Percentiles rank a stretch among this genome's conserved stretches.
These are phyloP conservation scores for Takifugu bimaculatus DNA, from an alignment of 2,113 vertebrate genomes.

Conservation along the genomic window DNA sequence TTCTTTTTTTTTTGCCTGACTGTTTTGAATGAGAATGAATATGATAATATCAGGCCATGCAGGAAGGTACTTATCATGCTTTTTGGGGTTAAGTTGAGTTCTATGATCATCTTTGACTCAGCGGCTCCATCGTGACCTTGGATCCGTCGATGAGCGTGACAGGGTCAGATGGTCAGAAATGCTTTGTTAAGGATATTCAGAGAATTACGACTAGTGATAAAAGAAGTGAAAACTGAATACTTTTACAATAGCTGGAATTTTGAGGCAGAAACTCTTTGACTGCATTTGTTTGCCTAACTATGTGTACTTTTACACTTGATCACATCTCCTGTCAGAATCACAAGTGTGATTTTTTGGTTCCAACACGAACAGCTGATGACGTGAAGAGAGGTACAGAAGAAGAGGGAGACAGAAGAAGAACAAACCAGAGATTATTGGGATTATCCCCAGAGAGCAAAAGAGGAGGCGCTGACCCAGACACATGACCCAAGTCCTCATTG, in stretches of 20 bases:
- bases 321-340: too few species aligned
- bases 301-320: too few species aligned
- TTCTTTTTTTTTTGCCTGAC: slow-evolving; percentile 30
- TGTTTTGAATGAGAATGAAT: slow-evolving; percentile 47
- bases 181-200: neutral
- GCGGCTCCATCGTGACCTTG: slow-evolving; percentile 25
- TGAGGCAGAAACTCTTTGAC: too few species aligned
- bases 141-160: slow-evolving; percentile 1
- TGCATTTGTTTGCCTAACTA: too few species aligned
- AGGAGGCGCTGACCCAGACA: slow-evolving; percentile 8
- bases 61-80: slow-evolving; percentile 34
- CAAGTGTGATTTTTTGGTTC: too few species aligned
- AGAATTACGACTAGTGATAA: too few species aligned
- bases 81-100: slow-evolving; percentile 11
- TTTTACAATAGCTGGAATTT: too few species aligned
- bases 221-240: too few species aligned
- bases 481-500: slow-evolving; percentile 24
- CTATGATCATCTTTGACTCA: slow-evolving; percentile 37
- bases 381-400: too few species aligned
- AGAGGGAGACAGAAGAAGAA: too few species aligned
- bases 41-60: slow-evolving; percentile 49
- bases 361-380: too few species aligned
- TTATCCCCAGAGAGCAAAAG: slow-evolving; percentile 28
- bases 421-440: too few species aligned
- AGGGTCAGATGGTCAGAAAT: slow-evolving; percentile 4